Evolutionary conservation across 2,797 vertebrate genomes (phyloP), one percentile per base, ranked within the genome.

Genomic region (Enteromius argenteus): DNA sequence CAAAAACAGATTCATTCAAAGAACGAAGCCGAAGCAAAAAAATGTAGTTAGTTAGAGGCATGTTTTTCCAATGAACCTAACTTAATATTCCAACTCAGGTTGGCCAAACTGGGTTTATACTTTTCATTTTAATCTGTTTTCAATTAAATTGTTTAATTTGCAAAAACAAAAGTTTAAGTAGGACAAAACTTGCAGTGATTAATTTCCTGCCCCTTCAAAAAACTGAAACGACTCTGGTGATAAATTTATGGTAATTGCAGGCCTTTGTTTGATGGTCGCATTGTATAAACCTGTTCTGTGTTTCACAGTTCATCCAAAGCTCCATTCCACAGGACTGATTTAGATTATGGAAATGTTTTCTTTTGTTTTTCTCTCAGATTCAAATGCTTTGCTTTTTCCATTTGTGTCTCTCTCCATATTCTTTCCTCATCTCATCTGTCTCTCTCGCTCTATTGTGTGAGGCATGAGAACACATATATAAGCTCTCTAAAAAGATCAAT

Each of bases 401-500:
- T 79, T 58, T 79, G 19, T 79, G 9, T 72, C 39, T 39, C 32
- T 39, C 82, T 68, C 27, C 71, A 71, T n/a, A 56, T 79, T 35
- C 64, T 84, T 72, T 80, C 58, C 58, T 58, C 30, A 23, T 32
- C 62, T 60, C 35, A 64, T 32, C 35, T 27, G 15, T 56, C 56
- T 64, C 60, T 67, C 44, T 39, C 42, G 6, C 39, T 39, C 79
- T 76, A 53, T 86, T 78, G 78, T 73, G 67, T 81, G 71, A 79
- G 86, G 91, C 89, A 90, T 92, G 92, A 87, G 81, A 80, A 81
- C 89, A 91, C 93, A 93, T 93, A 88, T 91, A 81, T 88, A 88
- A 83, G 58, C 85, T 83, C 87, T 58, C 91, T 93, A 91, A 93
- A 93, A 90, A 91, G 89, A 92, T 94, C 91, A 92, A 89, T 93